Conservation (phyloP, 2,797 vertebrate genomes). For the Sebastes iracundus region DNA sequence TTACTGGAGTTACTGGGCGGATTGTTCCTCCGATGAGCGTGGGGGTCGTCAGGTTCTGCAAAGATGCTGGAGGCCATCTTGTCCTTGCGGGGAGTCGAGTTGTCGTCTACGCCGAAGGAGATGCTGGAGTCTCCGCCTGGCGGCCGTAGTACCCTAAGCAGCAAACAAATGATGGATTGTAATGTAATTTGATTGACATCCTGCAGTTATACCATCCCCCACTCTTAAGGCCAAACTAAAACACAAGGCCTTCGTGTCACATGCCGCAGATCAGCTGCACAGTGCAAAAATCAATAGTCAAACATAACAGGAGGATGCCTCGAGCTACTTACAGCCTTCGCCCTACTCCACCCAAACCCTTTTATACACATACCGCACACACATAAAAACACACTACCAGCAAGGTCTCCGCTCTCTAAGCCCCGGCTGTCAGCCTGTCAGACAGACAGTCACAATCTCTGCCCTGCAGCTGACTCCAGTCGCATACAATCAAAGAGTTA, state of each 20-base stretch:
- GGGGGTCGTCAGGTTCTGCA: constrained; percentile 89
- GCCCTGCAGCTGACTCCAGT: constrained; percentile 78
- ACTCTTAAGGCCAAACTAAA: not conserved
- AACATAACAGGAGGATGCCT: constrained; percentile 57
- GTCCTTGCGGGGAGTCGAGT: constrained; percentile 89
- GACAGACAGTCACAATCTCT: constrained; percentile 67
- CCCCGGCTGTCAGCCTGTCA: constrained; percentile 67
- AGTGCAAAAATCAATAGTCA: constrained; percentile 59
- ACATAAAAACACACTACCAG: constrained; percentile 32
- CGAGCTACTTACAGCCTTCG: constrained; percentile 34
- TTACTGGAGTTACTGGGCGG: constrained; percentile 71
- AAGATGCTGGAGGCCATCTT: constrained; percentile 97
- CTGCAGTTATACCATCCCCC: not conserved
- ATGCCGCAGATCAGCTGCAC: constrained; percentile 38
- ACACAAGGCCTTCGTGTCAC: constrained; percentile 22
- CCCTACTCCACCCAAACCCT: constrained; percentile 45
- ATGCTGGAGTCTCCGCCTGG: constrained; percentile 95
- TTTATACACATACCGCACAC: constrained; percentile 43
- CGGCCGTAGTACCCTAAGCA: constrained; percentile 90
- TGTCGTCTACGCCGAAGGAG: constrained; percentile 88
- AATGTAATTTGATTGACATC: constrained; percentile 1
- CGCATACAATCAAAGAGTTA: constrained; percentile 61
- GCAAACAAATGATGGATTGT: constrained; percentile 22
- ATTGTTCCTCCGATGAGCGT: constrained; percentile 83
- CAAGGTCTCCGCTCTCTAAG: constrained; percentile 58